These are phyloP conservation scores for Mystacornis crossleyi DNA, from an alignment of 2,113 vertebrate genomes.

Conservation along the genomic window DNA sequence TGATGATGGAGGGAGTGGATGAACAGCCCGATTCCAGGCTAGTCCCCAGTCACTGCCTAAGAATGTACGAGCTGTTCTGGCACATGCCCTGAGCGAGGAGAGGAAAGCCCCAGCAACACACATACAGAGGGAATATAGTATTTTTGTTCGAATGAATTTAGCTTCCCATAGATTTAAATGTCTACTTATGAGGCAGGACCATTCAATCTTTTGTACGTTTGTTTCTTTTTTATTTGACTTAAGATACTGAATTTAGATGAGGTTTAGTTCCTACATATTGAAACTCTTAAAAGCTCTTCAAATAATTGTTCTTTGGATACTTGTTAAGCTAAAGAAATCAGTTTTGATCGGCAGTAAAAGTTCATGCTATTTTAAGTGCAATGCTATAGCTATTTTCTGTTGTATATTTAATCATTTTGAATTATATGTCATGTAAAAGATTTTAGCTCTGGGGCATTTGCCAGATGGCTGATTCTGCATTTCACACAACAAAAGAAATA, in stretches of 20 bases:
- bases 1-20: slow-evolving; percentile 46
- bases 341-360: slow-evolving; percentile 71
- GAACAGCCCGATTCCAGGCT: slow-evolving; percentile 27
- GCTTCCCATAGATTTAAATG: slow-evolving; percentile 67
- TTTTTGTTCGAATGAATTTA: slow-evolving; percentile 51
- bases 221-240: slow-evolving; percentile 62
- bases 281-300: slow-evolving; percentile 71
- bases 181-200: slow-evolving; percentile 39
- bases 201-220: slow-evolving; percentile 57
- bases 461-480: slow-evolving; percentile 77
- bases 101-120: slow-evolving; percentile 54
- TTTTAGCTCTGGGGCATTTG: slow-evolving; percentile 76
- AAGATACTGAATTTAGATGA: slow-evolving; percentile 66
- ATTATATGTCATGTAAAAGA: slow-evolving; percentile 78
- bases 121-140: slow-evolving; percentile 19
- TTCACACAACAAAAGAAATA: slow-evolving; percentile 75
- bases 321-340: slow-evolving; percentile 65
- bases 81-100: slow-evolving; percentile 51
- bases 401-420: slow-evolving; percentile 78
- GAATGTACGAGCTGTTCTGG: slow-evolving; percentile 51
- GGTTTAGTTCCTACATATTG: slow-evolving; percentile 61
- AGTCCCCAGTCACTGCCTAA: slow-evolving; percentile 38
- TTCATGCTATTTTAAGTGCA: slow-evolving; percentile 70
- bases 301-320: slow-evolving; percentile 66
- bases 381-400: slow-evolving; percentile 72